Evolutionary conservation across 1,140 invertebrate genomes (phyloP).

Genomic region (Cydia fagiglandana): DNA sequence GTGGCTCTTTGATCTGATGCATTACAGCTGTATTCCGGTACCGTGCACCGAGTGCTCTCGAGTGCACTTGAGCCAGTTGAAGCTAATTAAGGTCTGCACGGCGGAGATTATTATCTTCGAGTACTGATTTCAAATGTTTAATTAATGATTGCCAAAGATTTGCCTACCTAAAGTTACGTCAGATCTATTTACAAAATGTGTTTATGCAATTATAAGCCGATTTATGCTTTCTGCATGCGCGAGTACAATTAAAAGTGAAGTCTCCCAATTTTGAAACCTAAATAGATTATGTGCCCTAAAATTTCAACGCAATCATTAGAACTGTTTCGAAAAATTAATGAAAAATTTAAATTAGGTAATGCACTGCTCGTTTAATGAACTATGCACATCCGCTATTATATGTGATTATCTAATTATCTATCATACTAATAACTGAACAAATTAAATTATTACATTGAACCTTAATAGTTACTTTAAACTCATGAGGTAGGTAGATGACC

Average conservation of each 20-base stretch:
- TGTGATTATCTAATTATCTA: background rate
- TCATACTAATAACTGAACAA: background rate
- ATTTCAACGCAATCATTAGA: background rate
- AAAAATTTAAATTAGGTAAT: background rate
- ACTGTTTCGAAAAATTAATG: background rate
- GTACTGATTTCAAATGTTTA: background rate
- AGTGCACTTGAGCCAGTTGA: conserved; percentile 49
- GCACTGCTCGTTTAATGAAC: background rate
- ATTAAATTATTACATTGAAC: no score
- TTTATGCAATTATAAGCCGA: background rate
- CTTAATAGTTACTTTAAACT: no score
- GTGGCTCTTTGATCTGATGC: conserved; percentile 57
- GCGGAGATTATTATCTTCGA: conserved; percentile 14
- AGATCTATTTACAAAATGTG: background rate
- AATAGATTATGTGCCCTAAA: no score
- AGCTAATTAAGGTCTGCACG: conserved; percentile 55
- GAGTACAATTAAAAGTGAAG: background rate
- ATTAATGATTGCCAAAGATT: conserved; percentile 10
- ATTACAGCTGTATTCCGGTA: conserved; percentile 51
- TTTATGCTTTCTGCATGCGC: background rate
- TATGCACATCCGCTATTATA: conserved; percentile 5
- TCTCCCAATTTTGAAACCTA: background rate
- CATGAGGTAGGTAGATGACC: background rate
- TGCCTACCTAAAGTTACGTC: background rate
- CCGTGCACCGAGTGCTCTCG: conserved; percentile 50